These are phyloP conservation scores for Synanceia verrucosa DNA, from an alignment of 2,797 vertebrate species.

Conservation along the genomic window DNA sequence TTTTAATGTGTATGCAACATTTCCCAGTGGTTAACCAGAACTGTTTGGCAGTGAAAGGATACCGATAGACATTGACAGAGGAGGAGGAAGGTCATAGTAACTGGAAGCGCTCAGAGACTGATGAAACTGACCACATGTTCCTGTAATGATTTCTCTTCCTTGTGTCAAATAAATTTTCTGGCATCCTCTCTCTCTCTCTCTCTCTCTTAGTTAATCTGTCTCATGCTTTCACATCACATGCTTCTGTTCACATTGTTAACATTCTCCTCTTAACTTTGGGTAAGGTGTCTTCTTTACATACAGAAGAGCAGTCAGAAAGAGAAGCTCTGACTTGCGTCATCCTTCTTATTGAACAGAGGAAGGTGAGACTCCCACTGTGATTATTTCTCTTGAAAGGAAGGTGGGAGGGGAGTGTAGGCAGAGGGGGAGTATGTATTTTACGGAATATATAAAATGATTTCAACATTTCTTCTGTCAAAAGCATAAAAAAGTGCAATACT, in stretches of 20 bases:
- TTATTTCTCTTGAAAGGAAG: slow-evolving; percentile 1
- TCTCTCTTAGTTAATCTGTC: slow-evolving; percentile 1
- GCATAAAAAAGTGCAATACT: background rate
- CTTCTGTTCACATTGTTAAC: slow-evolving; percentile 12
- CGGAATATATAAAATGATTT: background rate
- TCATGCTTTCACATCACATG: slow-evolving; percentile 5
- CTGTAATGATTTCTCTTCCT: slow-evolving; percentile 13
- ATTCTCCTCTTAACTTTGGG: slow-evolving; percentile 1
- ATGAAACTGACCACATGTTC: slow-evolving; percentile 22
- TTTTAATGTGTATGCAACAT: slow-evolving; percentile 1
- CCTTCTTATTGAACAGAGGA: slow-evolving; percentile 21
- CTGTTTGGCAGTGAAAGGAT: background rate
- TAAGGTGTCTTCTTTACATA: slow-evolving; percentile 20
- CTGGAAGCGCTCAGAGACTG: slow-evolving; percentile 2
- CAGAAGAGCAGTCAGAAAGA: background rate
- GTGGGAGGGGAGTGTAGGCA: background rate
- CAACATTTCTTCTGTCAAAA: background rate
- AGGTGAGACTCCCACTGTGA: background rate
- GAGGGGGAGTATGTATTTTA: background rate
- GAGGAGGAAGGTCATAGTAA: slow-evolving; percentile 38
- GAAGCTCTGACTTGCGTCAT: background rate
- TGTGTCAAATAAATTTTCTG: slow-evolving; percentile 24
- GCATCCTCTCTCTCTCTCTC: background rate
- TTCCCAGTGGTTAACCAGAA: slow-evolving; percentile 17
- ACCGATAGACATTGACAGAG: slow-evolving; percentile 8